Percentiles rank a stretch among this genome's conserved stretches.
phyloP scores from a whole-genome alignment of 2,113 vertebrate species.

The Macquaria ambigua region DNA sequence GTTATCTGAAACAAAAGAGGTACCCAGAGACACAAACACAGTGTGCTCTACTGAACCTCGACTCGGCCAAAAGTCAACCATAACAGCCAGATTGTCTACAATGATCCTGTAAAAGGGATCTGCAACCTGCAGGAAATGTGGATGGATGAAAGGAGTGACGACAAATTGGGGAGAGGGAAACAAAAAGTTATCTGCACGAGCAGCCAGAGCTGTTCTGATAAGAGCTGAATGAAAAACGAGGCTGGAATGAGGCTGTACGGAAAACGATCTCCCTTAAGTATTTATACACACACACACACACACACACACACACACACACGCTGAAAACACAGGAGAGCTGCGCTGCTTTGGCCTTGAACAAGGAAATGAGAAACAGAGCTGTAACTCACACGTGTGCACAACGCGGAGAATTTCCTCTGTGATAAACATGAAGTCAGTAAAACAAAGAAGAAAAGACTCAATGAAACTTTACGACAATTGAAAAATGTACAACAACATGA shows the following conservation, averaged over 20 bases:
- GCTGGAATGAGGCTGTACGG: background rate
- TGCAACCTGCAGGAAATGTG: background rate
- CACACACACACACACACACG: slow-evolving; percentile 12
- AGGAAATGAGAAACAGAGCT: slow-evolving; percentile 41
- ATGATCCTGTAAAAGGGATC: background rate
- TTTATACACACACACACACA: slow-evolving; percentile 1
- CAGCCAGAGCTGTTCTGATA: slow-evolving; percentile 34
- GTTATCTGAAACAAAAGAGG: slow-evolving; percentile 15
- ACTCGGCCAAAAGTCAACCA: slow-evolving; percentile 1
- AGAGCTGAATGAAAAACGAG: slow-evolving; percentile 17
- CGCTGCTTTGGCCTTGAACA: slow-evolving; percentile 5
- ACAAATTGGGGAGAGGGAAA: slow-evolving; percentile 5
- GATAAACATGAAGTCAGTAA: slow-evolving; percentile 31
- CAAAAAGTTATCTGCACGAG: slow-evolving; percentile 39
- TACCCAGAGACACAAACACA: background rate
- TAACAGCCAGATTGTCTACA: background rate
- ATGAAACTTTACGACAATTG: slow-evolving; percentile 5
- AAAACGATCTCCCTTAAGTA: slow-evolving; percentile 17
- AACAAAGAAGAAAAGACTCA: background rate
- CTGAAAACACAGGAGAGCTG: background rate
- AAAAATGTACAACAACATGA: slow-evolving; percentile 10
- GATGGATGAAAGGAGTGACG: slow-evolving; percentile 15
- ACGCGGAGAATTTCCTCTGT: slow-evolving; percentile 25
- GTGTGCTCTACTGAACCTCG: background rate
- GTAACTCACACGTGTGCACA: slow-evolving; percentile 7